phyloP scores from a whole-genome alignment of 2,888 invertebrate genomes.

The Chirona hameri region DNA sequence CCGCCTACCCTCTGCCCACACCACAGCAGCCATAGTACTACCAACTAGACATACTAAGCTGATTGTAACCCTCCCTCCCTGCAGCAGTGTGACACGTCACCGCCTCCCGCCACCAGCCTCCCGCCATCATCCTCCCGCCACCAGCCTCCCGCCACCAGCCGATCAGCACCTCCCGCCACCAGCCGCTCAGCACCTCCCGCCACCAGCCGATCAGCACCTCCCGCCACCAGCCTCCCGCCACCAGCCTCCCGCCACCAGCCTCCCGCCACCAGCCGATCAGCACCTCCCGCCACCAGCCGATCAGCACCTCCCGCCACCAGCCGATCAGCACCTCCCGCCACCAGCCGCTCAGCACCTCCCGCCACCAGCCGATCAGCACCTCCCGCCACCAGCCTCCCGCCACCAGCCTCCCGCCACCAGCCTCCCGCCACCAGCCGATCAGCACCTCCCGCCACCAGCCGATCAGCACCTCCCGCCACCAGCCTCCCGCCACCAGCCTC shows the following conservation, averaged over 20 bases:
- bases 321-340: neutral
- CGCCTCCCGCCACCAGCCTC: too few relatives aligned
- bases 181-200: too few relatives aligned
- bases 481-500: neutral
- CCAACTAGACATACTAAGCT: too few relatives aligned
- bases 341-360: too few relatives aligned
- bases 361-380: too few relatives aligned
- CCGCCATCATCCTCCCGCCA: neutral
- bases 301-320: neutral
- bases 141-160: neutral
- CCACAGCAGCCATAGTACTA: neutral
- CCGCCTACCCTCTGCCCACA: too few relatives aligned
- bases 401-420: neutral
- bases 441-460: neutral
- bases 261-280: too few relatives aligned
- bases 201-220: too few relatives aligned
- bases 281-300: neutral
- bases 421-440: too few relatives aligned
- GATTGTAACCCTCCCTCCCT: too few relatives aligned
- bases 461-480: neutral
- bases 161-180: neutral
- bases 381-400: neutral
- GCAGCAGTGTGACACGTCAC: too few relatives aligned
- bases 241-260: neutral
- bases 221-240: neutral